Evolutionary conservation across 1,140 invertebrate genomes (phyloP).

Genomic region (Cheumatopsyche charites): DNA sequence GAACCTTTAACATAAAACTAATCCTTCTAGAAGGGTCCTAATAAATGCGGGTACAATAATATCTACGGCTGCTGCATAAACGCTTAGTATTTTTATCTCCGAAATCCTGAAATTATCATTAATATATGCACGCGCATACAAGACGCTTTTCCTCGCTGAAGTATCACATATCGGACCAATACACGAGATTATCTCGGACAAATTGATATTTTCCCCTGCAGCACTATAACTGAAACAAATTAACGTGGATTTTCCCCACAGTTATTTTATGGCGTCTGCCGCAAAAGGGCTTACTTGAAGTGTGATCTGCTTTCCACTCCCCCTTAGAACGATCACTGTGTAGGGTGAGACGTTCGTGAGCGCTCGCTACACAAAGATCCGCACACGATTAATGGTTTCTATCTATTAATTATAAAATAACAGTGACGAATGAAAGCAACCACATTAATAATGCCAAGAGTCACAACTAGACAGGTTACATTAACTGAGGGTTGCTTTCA

Average conservation of each 20-base stretch:
- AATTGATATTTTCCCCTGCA: not conserved
- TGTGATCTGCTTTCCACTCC: constrained; percentile 5
- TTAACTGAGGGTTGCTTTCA: constrained; percentile 4
- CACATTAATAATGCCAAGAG: constrained; percentile 15
- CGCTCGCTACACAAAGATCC: constrained; percentile 10
- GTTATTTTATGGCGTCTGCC: not conserved
- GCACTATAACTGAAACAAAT: constrained; percentile 1
- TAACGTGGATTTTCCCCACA: not conserved
- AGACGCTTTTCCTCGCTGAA: not conserved
- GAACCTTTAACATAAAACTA: constrained; percentile 43
- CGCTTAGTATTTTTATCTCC: not conserved
- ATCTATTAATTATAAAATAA: constrained; percentile 23
- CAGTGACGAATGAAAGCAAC: constrained; percentile 20
- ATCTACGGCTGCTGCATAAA: constrained; percentile 25
- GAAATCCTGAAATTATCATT: constrained; percentile 5
- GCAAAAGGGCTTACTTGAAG: constrained; percentile 12
- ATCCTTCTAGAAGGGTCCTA: constrained; percentile 42
- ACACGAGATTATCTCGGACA: not conserved
- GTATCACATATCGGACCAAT: not conserved
- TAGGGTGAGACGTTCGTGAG: not conserved
- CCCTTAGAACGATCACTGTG: not conserved
- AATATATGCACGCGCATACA: not conserved
- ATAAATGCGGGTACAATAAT: constrained; percentile 43
- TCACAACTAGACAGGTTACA: constrained; percentile 17
- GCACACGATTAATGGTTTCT: constrained; percentile 10